phyloP scores from a whole-genome alignment of 2,797 vertebrate species.

The Hapalemur alaotrensis region DNA sequence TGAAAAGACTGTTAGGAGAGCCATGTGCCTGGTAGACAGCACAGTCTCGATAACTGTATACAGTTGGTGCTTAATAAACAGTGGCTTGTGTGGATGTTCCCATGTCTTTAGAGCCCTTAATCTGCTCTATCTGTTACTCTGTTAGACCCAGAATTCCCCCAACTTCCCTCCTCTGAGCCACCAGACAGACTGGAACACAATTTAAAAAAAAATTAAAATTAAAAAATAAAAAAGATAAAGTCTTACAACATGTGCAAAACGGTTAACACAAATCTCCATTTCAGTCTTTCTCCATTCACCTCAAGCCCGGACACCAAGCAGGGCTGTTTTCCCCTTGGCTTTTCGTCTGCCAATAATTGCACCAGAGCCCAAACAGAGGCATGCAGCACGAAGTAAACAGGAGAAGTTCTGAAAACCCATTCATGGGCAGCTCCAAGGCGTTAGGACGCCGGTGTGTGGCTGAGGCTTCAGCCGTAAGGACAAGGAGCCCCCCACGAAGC shows the following conservation, averaged over 20 bases:
- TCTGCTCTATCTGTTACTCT: neutral
- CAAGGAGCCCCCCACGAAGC: neutral
- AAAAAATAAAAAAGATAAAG: neutral
- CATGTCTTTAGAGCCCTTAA: neutral
- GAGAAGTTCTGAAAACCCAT: constrained; percentile 14
- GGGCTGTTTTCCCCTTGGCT: neutral
- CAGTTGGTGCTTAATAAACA: neutral
- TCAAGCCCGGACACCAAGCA: neutral
- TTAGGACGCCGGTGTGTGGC: neutral
- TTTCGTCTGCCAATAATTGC: neutral
- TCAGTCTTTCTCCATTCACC: neutral
- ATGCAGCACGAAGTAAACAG: neutral
- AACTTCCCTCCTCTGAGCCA: neutral
- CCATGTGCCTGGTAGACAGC: neutral
- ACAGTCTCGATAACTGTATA: neutral
- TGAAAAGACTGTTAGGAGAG: neutral
- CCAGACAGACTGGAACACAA: neutral
- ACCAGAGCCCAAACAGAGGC: constrained; percentile 32
- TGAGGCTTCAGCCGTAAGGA: neutral
- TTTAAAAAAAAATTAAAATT: too few species aligned
- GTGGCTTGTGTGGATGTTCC: neutral
- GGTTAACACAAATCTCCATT: neutral
- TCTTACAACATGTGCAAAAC: neutral
- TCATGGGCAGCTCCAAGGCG: neutral
- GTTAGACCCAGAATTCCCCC: neutral